These are phyloP conservation scores for Natator depressus DNA, from an alignment of 2,113 vertebrate genomes.

Conservation along the genomic window DNA sequence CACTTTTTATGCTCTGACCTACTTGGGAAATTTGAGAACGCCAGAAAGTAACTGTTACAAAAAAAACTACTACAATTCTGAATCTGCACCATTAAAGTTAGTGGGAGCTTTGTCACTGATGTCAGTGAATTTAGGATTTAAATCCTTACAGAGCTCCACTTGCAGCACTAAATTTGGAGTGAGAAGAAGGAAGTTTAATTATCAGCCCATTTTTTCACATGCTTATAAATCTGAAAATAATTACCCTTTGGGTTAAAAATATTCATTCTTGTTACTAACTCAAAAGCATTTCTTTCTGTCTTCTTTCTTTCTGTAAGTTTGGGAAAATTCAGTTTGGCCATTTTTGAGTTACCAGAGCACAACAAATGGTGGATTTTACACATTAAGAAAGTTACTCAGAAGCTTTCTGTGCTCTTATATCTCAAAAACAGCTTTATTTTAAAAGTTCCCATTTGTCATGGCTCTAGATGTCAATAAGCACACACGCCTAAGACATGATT, in stretches of 20 bases:
- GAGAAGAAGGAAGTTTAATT: not conserved
- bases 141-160: not conserved
- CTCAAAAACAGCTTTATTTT: too few relatives aligned
- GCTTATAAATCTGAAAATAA: not conserved
- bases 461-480: not conserved
- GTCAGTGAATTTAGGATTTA: not conserved
- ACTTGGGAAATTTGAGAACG: not conserved
- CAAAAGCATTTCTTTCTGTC: too few relatives aligned
- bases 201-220: not conserved
- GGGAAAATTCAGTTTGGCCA: too few relatives aligned
- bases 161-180: not conserved
- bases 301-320: too few relatives aligned
- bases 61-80: not conserved
- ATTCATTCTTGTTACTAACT: too few relatives aligned
- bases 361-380: too few relatives aligned
- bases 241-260: too few relatives aligned
- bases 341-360: too few relatives aligned
- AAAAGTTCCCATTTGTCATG: too few relatives aligned
- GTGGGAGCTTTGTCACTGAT: not conserved
- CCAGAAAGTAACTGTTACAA: not conserved
- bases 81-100: not conserved
- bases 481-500: not conserved
- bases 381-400: too few relatives aligned
- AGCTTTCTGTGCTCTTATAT: too few relatives aligned
- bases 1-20: not conserved